Base-by-base conservation (phyloP, 2,797 vertebrate species). In the Eospalax fontanierii region DNA sequence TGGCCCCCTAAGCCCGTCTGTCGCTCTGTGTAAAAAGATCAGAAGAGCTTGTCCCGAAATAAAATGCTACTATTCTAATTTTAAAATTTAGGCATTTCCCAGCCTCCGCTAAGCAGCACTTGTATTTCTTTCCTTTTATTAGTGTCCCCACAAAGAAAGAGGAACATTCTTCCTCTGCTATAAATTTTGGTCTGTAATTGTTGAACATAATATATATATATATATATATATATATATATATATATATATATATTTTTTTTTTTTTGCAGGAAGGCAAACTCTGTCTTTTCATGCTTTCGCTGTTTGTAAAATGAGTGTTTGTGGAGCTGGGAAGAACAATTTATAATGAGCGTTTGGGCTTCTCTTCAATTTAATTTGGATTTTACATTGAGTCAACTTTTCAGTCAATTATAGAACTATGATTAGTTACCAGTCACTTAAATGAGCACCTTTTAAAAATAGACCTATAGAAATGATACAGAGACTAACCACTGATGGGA, bases 401-500 rank as follows among this genome's bases (percentile, higher is more conserved):
- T 98, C 97, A 97, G 97, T 97, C 95, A 97, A 98, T 98, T 98
- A 97, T 94, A 97, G 97, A 98, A 96, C 96, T 97, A 97, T 98
- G 97, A 98, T 96, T 96, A 97, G 95, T 98, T 97, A 97, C 96
- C 94, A 95, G 96, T 97, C 97, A 98, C 98, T 98, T 98, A 97
- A 97, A 97, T 98, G 98, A 98, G 98, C 97, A 97, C 94, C 97
- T 97, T 98, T 98, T 97, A 97, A 98, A 98, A 98, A 98, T 92
- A 98, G 97, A 97, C 97, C 98, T 98, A 98, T 98, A 97, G 98
- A 98, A 98, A 98, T 97, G 98, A 98, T 40, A 95, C 97, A 97
- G 94, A 89, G 95, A 98, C 96, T 97, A 97, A 97, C 97, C 97
- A 95, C 65, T 91, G 97, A 98, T 98, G 97, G 98, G 80, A 97